Conservation (phyloP, 2,888 invertebrate species). For the Lithophane semibrunnea region DNA sequence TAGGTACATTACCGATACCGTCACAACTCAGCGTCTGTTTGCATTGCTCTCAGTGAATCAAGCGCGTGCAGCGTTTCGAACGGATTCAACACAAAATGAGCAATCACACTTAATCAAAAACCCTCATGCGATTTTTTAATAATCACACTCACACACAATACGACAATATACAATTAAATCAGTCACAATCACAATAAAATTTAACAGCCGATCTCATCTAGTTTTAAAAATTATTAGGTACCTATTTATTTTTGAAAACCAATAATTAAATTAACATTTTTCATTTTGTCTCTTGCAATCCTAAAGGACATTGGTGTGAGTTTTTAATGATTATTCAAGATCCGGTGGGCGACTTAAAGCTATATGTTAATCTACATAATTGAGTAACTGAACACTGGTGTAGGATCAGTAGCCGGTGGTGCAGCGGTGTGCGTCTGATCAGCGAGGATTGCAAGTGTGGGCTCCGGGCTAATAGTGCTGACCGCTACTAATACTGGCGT, state of each 20-base stretch:
- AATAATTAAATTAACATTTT: too few species aligned
- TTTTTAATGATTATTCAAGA: neutral
- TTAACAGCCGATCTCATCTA: neutral
- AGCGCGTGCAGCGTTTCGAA: neutral
- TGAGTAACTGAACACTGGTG: too few species aligned
- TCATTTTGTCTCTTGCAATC: too few species aligned
- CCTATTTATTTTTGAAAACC: too few species aligned
- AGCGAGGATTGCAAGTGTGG: too few species aligned
- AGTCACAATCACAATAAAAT: too few species aligned
- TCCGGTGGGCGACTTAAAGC: too few species aligned
- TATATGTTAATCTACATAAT: neutral
- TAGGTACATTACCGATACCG: neutral
- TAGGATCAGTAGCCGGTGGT: neutral
- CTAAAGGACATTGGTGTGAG: too few species aligned
- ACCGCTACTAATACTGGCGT: neutral
- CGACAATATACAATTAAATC: too few species aligned
- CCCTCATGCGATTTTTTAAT: neutral
- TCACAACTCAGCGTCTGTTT: neutral
- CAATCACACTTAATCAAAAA: neutral
- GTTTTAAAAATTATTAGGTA: too few species aligned
- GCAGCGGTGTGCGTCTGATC: neutral
- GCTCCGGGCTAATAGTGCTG: too few species aligned
- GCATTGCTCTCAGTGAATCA: neutral
- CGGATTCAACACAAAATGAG: neutral
- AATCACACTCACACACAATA: too few species aligned